Evolutionary conservation across 2,113 vertebrate genomes (phyloP).

Genomic region (Chionomys nivalis): DNA sequence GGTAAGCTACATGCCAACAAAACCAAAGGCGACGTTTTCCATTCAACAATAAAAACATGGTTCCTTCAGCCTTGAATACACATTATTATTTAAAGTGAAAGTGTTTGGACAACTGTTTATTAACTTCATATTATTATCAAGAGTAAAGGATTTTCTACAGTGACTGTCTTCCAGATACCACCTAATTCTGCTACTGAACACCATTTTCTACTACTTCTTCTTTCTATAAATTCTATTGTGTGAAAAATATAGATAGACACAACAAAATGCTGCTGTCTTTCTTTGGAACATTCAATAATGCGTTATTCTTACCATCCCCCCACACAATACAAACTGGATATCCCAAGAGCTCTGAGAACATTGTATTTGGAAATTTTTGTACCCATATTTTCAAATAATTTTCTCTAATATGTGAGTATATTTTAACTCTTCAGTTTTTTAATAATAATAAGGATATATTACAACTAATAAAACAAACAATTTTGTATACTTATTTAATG

Average conservation of each 20-base stretch:
- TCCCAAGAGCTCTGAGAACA: conserved; percentile 76
- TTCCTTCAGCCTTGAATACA: background rate
- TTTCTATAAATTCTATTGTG: conserved; percentile 72
- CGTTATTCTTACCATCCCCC: conserved; percentile 76
- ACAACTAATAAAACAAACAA: conserved; percentile 12
- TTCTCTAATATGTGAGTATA: conserved; percentile 23
- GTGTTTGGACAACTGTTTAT: background rate
- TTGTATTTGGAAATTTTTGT: conserved; percentile 77
- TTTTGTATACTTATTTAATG: background rate
- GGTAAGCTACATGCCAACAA: background rate
- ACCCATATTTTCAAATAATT: conserved; percentile 47
- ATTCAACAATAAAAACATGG: background rate
- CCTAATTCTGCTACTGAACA: conserved; percentile 57
- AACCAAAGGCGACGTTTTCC: background rate
- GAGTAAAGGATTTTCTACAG: background rate
- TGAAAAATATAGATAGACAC: conserved; percentile 67
- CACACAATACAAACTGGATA: background rate
- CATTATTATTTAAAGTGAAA: conserved; percentile 45
- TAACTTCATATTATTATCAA: conserved; percentile 29
- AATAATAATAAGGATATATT: background rate
- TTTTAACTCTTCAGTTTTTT: background rate
- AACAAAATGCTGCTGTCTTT: conserved; percentile 63
- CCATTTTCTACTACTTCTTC: conserved; percentile 74
- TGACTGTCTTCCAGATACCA: conserved; percentile 44
- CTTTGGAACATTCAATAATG: conserved; percentile 70